A percentile compares a stretch with the other conserved stretches of the same genome.
Evolutionary conservation across 2,888 invertebrate species (phyloP).

Genomic region (Clusia tigrina): DNA sequence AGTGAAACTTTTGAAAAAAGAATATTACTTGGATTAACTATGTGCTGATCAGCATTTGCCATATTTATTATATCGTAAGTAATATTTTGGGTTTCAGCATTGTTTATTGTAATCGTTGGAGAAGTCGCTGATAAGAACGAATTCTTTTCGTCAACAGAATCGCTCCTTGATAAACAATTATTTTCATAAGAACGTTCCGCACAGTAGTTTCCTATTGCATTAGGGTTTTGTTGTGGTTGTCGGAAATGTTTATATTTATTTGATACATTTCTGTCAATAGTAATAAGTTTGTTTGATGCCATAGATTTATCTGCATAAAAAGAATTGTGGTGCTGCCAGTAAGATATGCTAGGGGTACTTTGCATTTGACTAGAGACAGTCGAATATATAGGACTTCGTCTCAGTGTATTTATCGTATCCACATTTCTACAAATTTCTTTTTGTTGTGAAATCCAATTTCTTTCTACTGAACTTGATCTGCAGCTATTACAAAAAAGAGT

Average conservation of each 20-base stretch:
- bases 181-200: constrained; percentile 27
- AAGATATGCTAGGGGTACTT: constrained; percentile 15
- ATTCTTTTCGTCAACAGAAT: constrained; percentile 26
- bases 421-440: neutral
- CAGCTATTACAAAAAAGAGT: constrained; percentile 41
- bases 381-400: constrained; percentile 35
- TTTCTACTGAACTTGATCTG: constrained; percentile 33
- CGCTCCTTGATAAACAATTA: constrained; percentile 23
- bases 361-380: neutral
- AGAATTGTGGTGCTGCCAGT: constrained; percentile 20
- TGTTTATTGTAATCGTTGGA: constrained; percentile 20
- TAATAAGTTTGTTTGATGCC: neutral
- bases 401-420: constrained; percentile 19
- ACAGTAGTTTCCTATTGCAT: constrained; percentile 19
- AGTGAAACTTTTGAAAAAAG: constrained; percentile 50
- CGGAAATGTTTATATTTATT: neutral
- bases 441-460: constrained; percentile 29
- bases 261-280: neutral
- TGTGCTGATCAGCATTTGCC: constrained; percentile 42
- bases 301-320: constrained; percentile 12
- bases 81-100: constrained; percentile 12
- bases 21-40: constrained; percentile 54
- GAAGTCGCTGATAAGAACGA: constrained; percentile 23
- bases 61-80: constrained; percentile 17
- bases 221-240: constrained; percentile 18